Evolutionary conservation across 2,797 vertebrate genomes (phyloP).

Genomic region (Otolemur crassicaudatus): DNA sequence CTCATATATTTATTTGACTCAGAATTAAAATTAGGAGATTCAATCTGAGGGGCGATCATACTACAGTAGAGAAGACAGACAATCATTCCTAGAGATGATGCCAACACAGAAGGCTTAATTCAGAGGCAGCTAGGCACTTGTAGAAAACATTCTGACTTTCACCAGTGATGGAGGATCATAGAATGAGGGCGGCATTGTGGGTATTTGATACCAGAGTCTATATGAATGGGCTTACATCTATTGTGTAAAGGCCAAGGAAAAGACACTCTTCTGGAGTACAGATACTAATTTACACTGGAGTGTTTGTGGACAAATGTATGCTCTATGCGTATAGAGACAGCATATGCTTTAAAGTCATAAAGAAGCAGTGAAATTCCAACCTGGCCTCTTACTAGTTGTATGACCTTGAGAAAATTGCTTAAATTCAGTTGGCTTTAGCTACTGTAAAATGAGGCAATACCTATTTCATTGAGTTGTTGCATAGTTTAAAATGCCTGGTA

Average conservation of each 20-base stretch:
- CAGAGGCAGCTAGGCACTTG: background rate
- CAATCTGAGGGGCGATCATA: background rate
- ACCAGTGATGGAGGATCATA: background rate
- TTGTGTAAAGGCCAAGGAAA: background rate
- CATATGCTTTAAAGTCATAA: background rate
- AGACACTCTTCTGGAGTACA: background rate
- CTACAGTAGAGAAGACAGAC: background rate
- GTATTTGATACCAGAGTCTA: background rate
- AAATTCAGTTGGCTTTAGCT: background rate
- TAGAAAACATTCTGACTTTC: background rate
- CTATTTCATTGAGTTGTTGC: background rate
- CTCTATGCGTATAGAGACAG: background rate
- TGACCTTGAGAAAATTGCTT: background rate
- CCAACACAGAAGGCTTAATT: background rate
- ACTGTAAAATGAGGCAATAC: background rate
- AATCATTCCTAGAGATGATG: background rate
- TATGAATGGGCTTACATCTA: background rate
- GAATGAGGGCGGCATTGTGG: background rate
- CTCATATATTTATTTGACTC: background rate
- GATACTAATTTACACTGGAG: background rate
- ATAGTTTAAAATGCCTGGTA: slow-evolving; percentile 1
- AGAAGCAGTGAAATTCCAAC: background rate
- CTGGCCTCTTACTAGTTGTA: background rate
- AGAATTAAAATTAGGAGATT: background rate
- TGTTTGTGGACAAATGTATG: background rate